Evolutionary conservation across 2,888 invertebrate genomes (phyloP), one percentile per base, ranked within the genome.

Genomic region (Rhagium mordax): DNA sequence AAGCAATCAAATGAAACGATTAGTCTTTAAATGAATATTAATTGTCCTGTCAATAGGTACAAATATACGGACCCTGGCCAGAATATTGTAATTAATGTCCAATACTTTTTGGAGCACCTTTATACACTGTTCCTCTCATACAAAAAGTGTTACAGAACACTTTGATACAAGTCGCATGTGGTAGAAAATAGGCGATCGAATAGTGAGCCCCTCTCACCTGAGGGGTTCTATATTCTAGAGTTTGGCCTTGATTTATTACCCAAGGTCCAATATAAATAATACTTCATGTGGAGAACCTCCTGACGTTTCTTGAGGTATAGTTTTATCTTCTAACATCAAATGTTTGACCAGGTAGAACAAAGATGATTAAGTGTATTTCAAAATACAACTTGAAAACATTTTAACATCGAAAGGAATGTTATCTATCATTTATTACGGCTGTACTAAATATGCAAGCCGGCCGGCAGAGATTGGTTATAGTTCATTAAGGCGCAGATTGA

Each of bases 251-350:
- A 71, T 67, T 71, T 71, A 67, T 57, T 48, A 41, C 27, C 60
- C 53, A 51, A 65, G 33, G 57, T 53, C 57, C 61, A 29, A 70
- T 62, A 66, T 72, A 62, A 71, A 72, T 74, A 74, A 62, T 74
- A 71, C 71, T 71, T 71, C 77, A 60, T 64, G 71, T 73, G 70
- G 75, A 74, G 73, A 73, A 61, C 21, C 20, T 72, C 61, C 48
- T 66, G 73, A 76, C 74, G 72, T 77, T 73, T 69, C 70, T 69
- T 62, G 66, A 73, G 60, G 69, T 67, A 73, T 68, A 59, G 66
- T 72, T 53, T 74, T 77, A 75, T 77, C 75, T 74, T 55, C 61
- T 66, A n/a, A 62, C 13, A 74, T 74, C 71, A 66, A 71, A 71
- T 74, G 60, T 69, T 71, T 21, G 66, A 55, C 61, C 74, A 74